phyloP scores from a whole-genome alignment of 23 tunicate genomes.

The Ascidia mentula region DNA sequence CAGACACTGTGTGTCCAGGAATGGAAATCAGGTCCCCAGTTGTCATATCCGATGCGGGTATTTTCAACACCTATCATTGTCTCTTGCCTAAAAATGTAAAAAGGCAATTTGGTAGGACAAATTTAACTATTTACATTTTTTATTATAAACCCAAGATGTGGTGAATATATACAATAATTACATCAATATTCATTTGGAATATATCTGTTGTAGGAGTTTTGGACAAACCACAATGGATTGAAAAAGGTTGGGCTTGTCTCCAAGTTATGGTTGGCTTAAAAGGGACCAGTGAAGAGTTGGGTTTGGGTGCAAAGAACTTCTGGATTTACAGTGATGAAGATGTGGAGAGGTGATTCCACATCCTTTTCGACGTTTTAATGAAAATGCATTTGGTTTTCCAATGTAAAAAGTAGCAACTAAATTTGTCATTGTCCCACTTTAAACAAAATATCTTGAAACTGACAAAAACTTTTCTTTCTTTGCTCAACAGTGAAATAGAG shows the following conservation, averaged over 20 bases:
- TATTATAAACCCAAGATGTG: too few relatives aligned
- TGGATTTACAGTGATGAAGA: constrained; percentile 60
- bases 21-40: constrained; percentile 34
- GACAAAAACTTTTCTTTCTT: not conserved
- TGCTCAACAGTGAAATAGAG: constrained; percentile 25
- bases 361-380: too few relatives aligned
- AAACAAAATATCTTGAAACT: not conserved
- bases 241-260: constrained; percentile 45
- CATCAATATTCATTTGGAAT: too few relatives aligned
- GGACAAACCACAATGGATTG: not conserved
- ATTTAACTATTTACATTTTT: too few relatives aligned
- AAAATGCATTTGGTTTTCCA: not conserved
- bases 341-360: constrained; percentile 22
- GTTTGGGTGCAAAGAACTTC: constrained; percentile 39
- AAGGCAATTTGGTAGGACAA: constrained; percentile 37
- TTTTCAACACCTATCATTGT: constrained; percentile 62
- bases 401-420: not conserved
- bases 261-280: constrained; percentile 81
- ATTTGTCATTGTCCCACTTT: not conserved
- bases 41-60: constrained; percentile 74
- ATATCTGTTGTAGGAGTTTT: constrained; percentile 2
- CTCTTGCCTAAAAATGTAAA: constrained; percentile 34
- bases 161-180: too few relatives aligned
- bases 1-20: not conserved
- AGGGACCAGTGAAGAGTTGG: constrained; percentile 67